These are phyloP conservation scores for Leptinotarsa rubiginosa DNA, from an alignment of 2,888 invertebrate genomes.

Conservation along the genomic window DNA sequence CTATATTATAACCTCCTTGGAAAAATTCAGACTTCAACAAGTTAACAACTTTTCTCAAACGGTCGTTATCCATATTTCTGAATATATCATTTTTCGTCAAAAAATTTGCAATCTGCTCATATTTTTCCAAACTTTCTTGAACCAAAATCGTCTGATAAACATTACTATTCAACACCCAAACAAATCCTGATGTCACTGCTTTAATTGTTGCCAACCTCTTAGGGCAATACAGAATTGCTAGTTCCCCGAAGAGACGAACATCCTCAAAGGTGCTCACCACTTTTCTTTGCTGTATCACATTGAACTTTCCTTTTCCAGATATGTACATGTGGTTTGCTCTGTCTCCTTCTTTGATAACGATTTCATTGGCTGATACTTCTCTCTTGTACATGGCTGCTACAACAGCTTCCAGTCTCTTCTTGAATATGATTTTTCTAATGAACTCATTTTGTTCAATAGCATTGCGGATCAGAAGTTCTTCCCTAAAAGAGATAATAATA, in stretches of 20 bases:
- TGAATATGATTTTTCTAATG: conserved; percentile 55
- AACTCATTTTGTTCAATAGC: conserved; percentile 61
- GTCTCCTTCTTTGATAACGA: conserved; percentile 60
- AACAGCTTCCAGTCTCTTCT: conserved; percentile 55
- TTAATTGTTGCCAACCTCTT: conserved; percentile 84
- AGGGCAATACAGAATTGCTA: conserved; percentile 74
- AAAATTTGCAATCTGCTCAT: conserved; percentile 87
- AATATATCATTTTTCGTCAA: conserved; percentile 83
- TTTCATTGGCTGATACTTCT: conserved; percentile 53
- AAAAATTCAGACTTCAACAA: conserved; percentile 90
- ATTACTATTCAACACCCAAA: conserved; percentile 89
- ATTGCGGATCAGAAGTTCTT: conserved; percentile 55
- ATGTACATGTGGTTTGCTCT: conserved; percentile 84
- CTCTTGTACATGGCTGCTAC: conserved; percentile 60
- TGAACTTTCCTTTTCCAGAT: conserved; percentile 86
- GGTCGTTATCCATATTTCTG: conserved; percentile 75
- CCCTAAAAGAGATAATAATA: conserved; percentile 52
- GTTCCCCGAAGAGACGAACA: conserved; percentile 88
- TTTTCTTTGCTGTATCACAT: conserved; percentile 71
- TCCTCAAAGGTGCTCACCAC: conserved; percentile 72
- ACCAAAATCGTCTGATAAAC: conserved; percentile 92
- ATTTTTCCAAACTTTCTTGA: conserved; percentile 83
- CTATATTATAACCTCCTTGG: conserved; percentile 79
- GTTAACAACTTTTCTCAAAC: conserved; percentile 85
- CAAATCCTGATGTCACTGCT: conserved; percentile 83